Evolutionary conservation across 2,888 invertebrate species (phyloP), one percentile per base, ranked within the genome.

Genomic region (Nymphalis polychloros): DNA sequence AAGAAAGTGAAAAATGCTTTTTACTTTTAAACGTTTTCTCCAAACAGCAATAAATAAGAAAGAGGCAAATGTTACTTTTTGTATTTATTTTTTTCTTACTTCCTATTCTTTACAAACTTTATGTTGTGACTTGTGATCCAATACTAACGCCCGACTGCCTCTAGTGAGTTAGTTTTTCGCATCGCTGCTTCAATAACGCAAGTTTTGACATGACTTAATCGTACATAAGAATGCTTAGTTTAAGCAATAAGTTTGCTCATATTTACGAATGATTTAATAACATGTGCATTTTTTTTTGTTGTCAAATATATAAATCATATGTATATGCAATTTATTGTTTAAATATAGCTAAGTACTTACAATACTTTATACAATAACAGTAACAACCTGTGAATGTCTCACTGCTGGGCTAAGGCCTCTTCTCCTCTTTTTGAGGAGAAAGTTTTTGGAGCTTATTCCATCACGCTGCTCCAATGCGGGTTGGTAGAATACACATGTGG

Each of bases 71-170:
- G 4, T 20, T 41, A 16, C 8, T 50, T 8, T 46, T 60, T 13
- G 52, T 27, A 65, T 63, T 67, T 72, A 69, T 64, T 61, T 66
- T 50, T 20, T 55, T 35, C 27, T n/a, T 64, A 64, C 59, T 72
- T 61, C 61, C 49, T 62, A 67, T 49, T 64, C 52, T 13, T 20
- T 62, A 70, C 55, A 48, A 19, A 19, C 17, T 19, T 47, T 48
- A 62, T 64, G 67, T 69, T 71, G 63, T 68, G 64, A 71, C 73
- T 69, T 71, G 63, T 68, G 64, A 71, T 73, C 72, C 63, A 69
- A 75, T 75, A 75, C 71, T 63, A 73, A 73, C 74, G 74, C 76
- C 72, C 64, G 72, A 73, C 67, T 72, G 76, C 72, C 59, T 71
- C 63, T 72, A 73, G 66, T 72, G 75, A 72, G 62, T 71, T 69